Evolutionary conservation across 1,140 invertebrate species (phyloP), one percentile per base, ranked within the genome.

Genomic region (Pachyrhynchus sulphureomaculatus): DNA sequence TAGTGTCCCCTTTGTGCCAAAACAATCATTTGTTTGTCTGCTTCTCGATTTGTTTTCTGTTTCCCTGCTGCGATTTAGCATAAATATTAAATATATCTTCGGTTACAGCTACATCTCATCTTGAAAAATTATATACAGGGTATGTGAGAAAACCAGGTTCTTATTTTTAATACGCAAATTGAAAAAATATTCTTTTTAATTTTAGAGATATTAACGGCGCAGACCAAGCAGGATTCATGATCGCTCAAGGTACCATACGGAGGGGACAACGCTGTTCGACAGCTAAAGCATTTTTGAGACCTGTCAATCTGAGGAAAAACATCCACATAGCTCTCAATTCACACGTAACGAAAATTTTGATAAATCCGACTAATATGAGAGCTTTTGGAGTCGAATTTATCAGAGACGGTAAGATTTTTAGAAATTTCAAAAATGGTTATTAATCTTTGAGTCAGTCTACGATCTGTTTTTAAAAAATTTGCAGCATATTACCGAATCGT

Each of bases 231-330:
- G 90, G 92, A 3, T 93, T 93, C 61, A 92, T 93, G 88, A 87
- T 93, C 33, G 88, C 90, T 2, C 92, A 95, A 81, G 95, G 88
- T 4, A 97, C 93, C 0, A 92, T 96, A 15, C 17, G 74, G 54
- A 63, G 74, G 53, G 73, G 71, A 42, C 88, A 85, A 0, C 80
- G 95, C 42, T 97, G 94, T 74, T 94, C 90, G 60, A 93, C 93
- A 5, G 89, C 93, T 0, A 93, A 93, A 77, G 93, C 91, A 0
- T 96, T 95, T 68, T 74, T 96, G 4, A 78, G 89, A 59, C 92
- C 93, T 5, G 84, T 90, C 0, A 77, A 90, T 20, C 79, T 87
- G 12, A 79, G 93, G 6, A 80, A 78, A 58, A 97, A 96, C 72
- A 76, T 98, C 3, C 89, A 92, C 71, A 80, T 88, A 3, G 88